A percentile compares a stretch with the other conserved stretches of the same genome.
Conservation (phyloP, 2,888 invertebrate genomes). For the Serrognathus titanus region DNA sequence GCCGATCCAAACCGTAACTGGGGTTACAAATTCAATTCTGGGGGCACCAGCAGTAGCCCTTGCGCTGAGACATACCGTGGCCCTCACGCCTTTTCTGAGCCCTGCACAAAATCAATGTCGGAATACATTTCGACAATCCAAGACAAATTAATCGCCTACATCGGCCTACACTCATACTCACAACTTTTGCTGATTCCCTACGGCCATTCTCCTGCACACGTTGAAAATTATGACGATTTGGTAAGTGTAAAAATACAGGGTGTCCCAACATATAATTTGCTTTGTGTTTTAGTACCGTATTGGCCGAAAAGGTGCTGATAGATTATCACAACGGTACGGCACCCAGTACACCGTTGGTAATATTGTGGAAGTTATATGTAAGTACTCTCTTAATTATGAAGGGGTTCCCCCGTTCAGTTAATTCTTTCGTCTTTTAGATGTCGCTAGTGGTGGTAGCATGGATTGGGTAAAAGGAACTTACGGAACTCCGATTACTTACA, state of each 20-base stretch:
- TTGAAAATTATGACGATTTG: slow-evolving; percentile 58
- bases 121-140: slow-evolving; percentile 51
- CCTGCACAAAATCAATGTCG: slow-evolving; percentile 57
- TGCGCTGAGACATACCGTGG: slow-evolving; percentile 67
- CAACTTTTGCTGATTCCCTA: slow-evolving; percentile 69
- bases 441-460: slow-evolving; percentile 63
- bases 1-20: slow-evolving; percentile 78
- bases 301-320: slow-evolving; percentile 38
- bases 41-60: slow-evolving; percentile 54
- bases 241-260: slow-evolving; percentile 43
- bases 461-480: slow-evolving; percentile 74
- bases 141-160: slow-evolving; percentile 50
- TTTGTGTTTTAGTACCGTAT: slow-evolving; percentile 37
- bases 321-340: slow-evolving; percentile 44
- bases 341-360: slow-evolving; percentile 48
- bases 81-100: slow-evolving; percentile 65
- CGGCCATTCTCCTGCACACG: slow-evolving; percentile 59
- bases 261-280: background rate
- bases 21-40: slow-evolving; percentile 63
- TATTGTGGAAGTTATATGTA: slow-evolving; percentile 52
- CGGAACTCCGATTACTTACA: slow-evolving; percentile 64
- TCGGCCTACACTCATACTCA: slow-evolving; percentile 72
- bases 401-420: no score
- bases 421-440: slow-evolving; percentile 48
- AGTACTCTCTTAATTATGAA: slow-evolving; percentile 24